Evolutionary conservation across 2,888 invertebrate species (phyloP).

Genomic region (Bombylius major): DNA sequence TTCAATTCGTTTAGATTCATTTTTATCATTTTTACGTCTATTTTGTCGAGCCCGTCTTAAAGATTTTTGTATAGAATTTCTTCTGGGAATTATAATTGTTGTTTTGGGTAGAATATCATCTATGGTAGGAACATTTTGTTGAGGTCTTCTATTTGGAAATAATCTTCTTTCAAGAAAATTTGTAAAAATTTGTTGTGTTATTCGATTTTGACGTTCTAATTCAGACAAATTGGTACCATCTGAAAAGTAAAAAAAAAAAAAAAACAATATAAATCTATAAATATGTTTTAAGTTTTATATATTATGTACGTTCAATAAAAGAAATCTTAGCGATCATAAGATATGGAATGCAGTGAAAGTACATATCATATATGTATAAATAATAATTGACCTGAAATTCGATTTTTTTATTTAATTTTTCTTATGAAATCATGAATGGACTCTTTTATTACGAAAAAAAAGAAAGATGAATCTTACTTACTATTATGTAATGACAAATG

Average conservation of each 20-base stretch:
- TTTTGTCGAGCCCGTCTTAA: neutral
- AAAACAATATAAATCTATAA: too few species aligned
- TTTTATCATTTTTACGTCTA: slow-evolving; percentile 12
- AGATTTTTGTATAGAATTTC: neutral
- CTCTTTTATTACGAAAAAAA: too few species aligned
- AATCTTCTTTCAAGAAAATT: slow-evolving; percentile 58
- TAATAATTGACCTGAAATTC: too few species aligned
- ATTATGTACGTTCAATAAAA: too few species aligned
- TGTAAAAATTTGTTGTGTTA: slow-evolving; percentile 63
- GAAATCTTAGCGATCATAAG: too few species aligned
- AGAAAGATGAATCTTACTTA: too few species aligned
- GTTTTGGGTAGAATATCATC: slow-evolving; percentile 50
- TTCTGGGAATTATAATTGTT: slow-evolving; percentile 12
- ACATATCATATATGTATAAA: too few species aligned
- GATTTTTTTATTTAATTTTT: too few species aligned
- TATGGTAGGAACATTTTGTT: slow-evolving; percentile 43
- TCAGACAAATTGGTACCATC: slow-evolving; percentile 28
- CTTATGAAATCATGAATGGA: too few species aligned
- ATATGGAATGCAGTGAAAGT: too few species aligned
- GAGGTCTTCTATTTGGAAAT: slow-evolving; percentile 44
- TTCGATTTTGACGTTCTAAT: slow-evolving; percentile 60
- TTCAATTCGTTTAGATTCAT: slow-evolving; percentile 1
- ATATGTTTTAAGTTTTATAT: too few species aligned
- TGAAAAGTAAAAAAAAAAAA: neutral
- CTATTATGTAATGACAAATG: too few species aligned